Base-by-base conservation (phyloP, 2,113 vertebrate genomes). In the Sarotherodon lohbergeri region DNA sequence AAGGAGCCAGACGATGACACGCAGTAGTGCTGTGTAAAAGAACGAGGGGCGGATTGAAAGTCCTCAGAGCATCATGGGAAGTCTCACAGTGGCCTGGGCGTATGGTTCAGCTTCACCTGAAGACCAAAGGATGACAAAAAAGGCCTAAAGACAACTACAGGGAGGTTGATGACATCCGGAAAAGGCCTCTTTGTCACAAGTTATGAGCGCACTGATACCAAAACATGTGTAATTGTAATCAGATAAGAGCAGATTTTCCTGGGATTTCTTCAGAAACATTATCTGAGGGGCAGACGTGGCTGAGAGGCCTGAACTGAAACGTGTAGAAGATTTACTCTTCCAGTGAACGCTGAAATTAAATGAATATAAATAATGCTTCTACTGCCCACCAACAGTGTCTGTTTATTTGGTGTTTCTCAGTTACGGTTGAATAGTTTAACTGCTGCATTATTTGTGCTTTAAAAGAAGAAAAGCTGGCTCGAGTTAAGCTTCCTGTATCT, bases 11-110 rank as follows among this genome's bases (percentile, higher is more conserved):
- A 29, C 2, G n/a, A 11, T 3, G 52, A 11, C n/a, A 55, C n/a
- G 2, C n/a, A 22, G n/a, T 55, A 55, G 22, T 8, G 56, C 4
- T 57, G 27, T 61, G 29, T 61, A 6, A 61, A 61, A 61, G 57
- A 1, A 11, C 29, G 1, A 63, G 29, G 57, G 5, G 57, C 2
- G 29, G 57, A 61, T 34, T 19, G 57, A 61, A 61, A 61, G 59
- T 0, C 5, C 32, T 63, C 59, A 3, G 59, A n/a, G 59, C 17
- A 12, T n/a, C 59, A n/a, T 1, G 32, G 17, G 32, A 63, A 17
- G 9, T 63, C 59, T 63, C 32, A 63, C 59, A 7, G 59, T n/a
- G 32, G 17, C 32, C 59, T 36, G 59, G 32, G 10, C 9, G 5
- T 11, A 1, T 39, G 61, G 34, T 5, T 66, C 61, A 0, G 7